These are phyloP conservation scores for Mastigias papua DNA, from an alignment of 30 jellyfish, hydroid and myxozoan genomes.

Conservation along the genomic window DNA sequence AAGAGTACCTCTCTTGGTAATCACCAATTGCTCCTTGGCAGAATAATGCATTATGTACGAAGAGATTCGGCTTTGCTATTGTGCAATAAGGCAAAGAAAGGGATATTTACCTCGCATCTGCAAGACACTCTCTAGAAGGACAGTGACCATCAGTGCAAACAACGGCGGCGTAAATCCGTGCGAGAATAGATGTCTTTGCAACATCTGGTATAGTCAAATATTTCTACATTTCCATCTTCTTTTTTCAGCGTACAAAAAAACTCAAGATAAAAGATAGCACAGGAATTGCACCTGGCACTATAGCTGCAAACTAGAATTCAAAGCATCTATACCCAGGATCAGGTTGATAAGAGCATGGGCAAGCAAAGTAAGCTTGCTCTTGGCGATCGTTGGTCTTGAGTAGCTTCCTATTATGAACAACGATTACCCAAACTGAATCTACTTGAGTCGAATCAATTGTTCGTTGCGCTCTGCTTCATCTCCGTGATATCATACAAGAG, in stretches of 20 bases:
- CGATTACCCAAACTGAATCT: conserved; percentile 50
- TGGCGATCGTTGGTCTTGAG: conserved; percentile 51
- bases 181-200: conserved; percentile 57
- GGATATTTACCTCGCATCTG: conserved; percentile 39
- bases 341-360: conserved; percentile 26
- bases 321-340: background rate
- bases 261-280: background rate
- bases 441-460: conserved; percentile 37
- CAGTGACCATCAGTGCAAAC: conserved; percentile 32
- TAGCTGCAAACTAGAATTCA: background rate
- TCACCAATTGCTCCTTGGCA: too few relatives aligned
- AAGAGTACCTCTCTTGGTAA: too few relatives aligned
- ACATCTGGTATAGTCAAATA: conserved; percentile 24
- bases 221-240: conserved; percentile 38
- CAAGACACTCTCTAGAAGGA: conserved; percentile 26
- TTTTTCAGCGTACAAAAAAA: background rate
- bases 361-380: conserved; percentile 13
- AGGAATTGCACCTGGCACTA: background rate
- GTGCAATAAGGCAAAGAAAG: background rate
- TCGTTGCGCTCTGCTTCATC: conserved; percentile 69
- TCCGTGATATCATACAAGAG: conserved; percentile 77
- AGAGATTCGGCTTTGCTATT: background rate
- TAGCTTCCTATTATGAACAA: conserved; percentile 38
- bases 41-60: background rate
- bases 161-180: conserved; percentile 80